phyloP scores from a whole-genome alignment of 2,113 vertebrate genomes.

The Menura novaehollandiae region DNA sequence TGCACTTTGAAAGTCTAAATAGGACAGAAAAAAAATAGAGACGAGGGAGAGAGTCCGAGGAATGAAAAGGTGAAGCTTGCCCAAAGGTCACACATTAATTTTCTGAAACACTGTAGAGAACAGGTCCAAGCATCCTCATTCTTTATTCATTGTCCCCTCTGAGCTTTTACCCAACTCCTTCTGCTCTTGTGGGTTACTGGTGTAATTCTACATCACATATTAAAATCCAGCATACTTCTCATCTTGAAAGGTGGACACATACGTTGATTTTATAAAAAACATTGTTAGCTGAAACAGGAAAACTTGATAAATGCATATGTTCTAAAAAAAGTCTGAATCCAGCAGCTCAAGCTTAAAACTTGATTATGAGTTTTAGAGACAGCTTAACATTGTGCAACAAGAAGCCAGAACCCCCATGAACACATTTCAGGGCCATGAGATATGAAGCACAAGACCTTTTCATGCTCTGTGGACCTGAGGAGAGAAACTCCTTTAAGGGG shows the following conservation, averaged over 20 bases:
- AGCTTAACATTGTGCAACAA: neutral
- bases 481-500: neutral
- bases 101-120: neutral
- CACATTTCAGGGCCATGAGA: neutral
- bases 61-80: neutral
- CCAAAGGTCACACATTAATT: neutral
- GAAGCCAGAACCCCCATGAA: neutral
- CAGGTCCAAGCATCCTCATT: neutral
- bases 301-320: neutral
- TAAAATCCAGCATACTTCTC: neutral
- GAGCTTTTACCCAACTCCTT: neutral
- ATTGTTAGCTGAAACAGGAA: neutral
- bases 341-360: neutral
- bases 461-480: accelerated
- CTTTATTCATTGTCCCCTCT: neutral
- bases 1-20: neutral
- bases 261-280: neutral
- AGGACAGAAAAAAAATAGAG: neutral
- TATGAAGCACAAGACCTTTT: neutral
- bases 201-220: neutral
- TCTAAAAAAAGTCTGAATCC: neutral
- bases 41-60: neutral
- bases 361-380: neutral
- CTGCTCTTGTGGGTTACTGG: neutral
- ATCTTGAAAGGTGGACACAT: neutral